A percentile compares a stretch with the other conserved stretches of the same genome.
phyloP scores from a whole-genome alignment of 2,888 invertebrate species.

The Drosophila nigricruria region DNA sequence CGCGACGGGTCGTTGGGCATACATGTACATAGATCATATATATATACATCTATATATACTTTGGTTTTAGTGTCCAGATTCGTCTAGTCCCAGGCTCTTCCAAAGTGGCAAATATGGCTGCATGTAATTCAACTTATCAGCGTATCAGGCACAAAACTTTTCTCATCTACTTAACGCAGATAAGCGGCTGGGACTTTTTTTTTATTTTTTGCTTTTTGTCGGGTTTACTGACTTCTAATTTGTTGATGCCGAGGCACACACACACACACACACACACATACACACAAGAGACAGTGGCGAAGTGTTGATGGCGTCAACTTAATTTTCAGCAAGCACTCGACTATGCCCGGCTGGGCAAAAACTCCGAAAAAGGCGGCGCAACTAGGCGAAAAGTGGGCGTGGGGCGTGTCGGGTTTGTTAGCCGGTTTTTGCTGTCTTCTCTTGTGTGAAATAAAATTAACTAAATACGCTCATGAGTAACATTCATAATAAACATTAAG shows the following conservation, averaged over 20 bases:
- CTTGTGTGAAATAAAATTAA: conserved; percentile 82
- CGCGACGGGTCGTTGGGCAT: conserved; percentile 5
- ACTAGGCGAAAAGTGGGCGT: conserved; percentile 45
- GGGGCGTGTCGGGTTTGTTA: conserved; percentile 8
- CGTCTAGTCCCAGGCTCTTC: conserved; percentile 27
- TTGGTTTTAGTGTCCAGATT: conserved; percentile 47
- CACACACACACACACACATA: conserved; percentile 23
- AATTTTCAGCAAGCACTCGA: conserved; percentile 73
- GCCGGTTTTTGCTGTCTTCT: conserved; percentile 63
- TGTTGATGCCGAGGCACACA: conserved; percentile 58
- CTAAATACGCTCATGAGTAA: conserved; percentile 82
- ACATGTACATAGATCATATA: not conserved
- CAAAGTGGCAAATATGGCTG: conserved; percentile 65
- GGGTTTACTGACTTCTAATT: conserved; percentile 79
- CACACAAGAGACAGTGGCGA: conserved; percentile 61
- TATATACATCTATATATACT: not conserved
- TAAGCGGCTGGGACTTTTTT: conserved; percentile 67
- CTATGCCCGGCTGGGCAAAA: conserved; percentile 56
- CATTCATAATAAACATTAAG: conserved; percentile 83
- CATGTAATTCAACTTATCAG: conserved; percentile 78
- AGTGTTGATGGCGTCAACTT: conserved; percentile 80
- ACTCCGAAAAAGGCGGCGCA: conserved; percentile 49
- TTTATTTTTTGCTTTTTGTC: conserved; percentile 43
- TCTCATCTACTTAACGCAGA: conserved; percentile 81
- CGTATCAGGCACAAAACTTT: conserved; percentile 74